Evolutionary conservation across 2,113 vertebrate species (phyloP).

Genomic region (Balaenoptera acutorostrata): DNA sequence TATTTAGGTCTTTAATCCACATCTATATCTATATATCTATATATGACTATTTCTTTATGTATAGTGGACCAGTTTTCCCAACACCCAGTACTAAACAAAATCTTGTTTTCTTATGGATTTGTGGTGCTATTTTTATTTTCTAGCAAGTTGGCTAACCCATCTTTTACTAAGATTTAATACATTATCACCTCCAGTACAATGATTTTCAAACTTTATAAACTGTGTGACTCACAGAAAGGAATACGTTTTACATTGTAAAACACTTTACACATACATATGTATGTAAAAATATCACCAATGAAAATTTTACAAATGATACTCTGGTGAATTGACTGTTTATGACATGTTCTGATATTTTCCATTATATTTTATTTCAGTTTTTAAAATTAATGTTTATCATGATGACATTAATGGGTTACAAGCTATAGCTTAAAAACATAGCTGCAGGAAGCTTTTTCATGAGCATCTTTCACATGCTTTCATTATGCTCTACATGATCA

Average conservation of each 20-base stretch:
- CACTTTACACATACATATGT: background rate
- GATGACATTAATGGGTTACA: background rate
- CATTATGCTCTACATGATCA: background rate
- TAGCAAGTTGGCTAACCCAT: background rate
- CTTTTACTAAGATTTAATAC: background rate
- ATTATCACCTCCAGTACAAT: background rate
- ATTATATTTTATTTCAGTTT: background rate
- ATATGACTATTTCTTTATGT: background rate
- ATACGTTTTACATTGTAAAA: background rate
- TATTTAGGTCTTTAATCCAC: background rate
- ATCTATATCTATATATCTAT: background rate
- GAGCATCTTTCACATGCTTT: background rate
- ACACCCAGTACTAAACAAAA: background rate
- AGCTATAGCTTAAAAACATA: background rate
- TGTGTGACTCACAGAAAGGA: background rate
- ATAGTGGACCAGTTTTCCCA: background rate
- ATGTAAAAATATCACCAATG: background rate
- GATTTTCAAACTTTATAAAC: background rate
- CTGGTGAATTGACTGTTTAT: background rate
- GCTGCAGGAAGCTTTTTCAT: background rate
- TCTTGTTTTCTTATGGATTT: background rate
- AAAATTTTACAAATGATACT: background rate
- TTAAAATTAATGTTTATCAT: background rate
- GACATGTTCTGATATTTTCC: background rate
- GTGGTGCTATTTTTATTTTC: background rate